A percentile compares a stretch with the other conserved stretches of the same genome.
These are phyloP conservation scores for Micrasema minimum DNA, from an alignment of 1,140 invertebrate genomes.

Conservation along the genomic window DNA sequence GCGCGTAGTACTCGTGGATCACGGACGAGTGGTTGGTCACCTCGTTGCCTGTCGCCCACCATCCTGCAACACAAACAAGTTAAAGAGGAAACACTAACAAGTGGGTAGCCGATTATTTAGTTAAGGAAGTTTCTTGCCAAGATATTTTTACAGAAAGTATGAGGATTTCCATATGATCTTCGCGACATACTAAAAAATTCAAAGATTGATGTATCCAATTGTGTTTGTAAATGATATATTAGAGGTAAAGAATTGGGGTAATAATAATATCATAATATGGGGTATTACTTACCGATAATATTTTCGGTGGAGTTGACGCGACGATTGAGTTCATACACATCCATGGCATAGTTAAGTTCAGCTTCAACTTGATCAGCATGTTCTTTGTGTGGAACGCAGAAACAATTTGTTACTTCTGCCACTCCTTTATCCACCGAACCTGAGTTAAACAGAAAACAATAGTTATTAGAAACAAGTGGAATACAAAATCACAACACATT, in stretches of 20 bases:
- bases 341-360: conserved; percentile 94
- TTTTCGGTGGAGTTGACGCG: conserved; percentile 91
- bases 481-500: neutral
- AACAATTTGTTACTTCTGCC: conserved; percentile 97
- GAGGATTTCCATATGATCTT: no score
- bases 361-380: conserved; percentile 95
- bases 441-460: conserved; percentile 62
- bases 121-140: no score
- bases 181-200: no score
- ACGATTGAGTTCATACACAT: conserved; percentile 92
- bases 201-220: no score
- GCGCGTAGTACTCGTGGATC: conserved; percentile 96
- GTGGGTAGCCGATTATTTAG: no score
- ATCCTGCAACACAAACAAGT: conserved; percentile 70
- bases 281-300: conserved; percentile 84
- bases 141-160: no score
- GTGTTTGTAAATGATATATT: no score
- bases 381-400: conserved; percentile 97
- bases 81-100: no score
- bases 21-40: conserved; percentile 96
- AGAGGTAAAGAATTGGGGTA: no score
- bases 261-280: no score
- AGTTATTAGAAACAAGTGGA: conserved; percentile 24
- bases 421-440: conserved; percentile 88
- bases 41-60: conserved; percentile 97